Base-by-base conservation (phyloP, 2,797 vertebrate species). In the Serranus cabrilla region DNA sequence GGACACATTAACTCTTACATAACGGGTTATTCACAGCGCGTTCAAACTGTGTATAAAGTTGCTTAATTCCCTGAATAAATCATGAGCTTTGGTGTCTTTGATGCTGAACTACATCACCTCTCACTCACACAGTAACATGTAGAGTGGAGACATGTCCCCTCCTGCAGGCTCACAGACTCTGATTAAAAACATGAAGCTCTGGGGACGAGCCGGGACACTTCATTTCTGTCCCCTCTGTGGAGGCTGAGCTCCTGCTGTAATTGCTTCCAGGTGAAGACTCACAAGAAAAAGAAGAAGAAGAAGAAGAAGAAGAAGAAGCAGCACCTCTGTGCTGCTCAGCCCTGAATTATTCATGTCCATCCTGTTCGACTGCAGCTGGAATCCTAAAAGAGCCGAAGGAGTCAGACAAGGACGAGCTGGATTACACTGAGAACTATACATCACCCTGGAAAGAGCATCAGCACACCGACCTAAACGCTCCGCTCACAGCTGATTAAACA, bases 301-400 rank as follows among this genome's bases (percentile, higher is more conserved):
- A 8, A 55, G 66, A 7, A 37, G 61, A 40, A 40, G 39, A 40
- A 39, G 37, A 39, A 39, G 59, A 7, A 7, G 61, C 39, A 2
- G 60, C 47, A 78, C 78, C 78, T 76, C 56, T 63, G 68, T 76
- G 78, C 43, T 2, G 49, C 52, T 74, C 57, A 46, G 52, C 12
- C 37, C 76, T 88, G 83, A 86, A 88, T 88, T 84, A 86, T 88
- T 84, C 73, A 87, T 87, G 46, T 49, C 56, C 67, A 37, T 71
- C 76, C 71, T 74, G 74, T 84, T 75, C 49, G 76, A 84, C 79
- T 80, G 74, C 83, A 45, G 71, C 81, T 78, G 83, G 83, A 88
- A 86, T 84, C 71, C 59, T 70, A 72, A 86, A 71, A 67, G 64
- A 84, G 76, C 73, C 18, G 21, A 10, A 67, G 67, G 72, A 87